Base-by-base conservation (phyloP, 2,888 invertebrate species). In the Drosophila trichaetosa region DNA sequence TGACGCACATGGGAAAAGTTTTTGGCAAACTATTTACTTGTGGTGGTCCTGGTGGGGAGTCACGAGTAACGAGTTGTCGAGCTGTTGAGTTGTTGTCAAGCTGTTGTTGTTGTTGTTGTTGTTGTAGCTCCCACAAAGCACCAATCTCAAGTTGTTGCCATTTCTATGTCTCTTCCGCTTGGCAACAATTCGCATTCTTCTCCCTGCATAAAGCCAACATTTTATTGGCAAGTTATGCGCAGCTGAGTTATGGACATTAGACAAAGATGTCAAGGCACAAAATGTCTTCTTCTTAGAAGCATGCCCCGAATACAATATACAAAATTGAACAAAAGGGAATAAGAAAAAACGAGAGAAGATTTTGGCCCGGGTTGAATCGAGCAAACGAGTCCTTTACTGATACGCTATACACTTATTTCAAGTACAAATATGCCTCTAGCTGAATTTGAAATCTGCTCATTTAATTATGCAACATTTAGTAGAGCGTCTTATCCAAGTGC, bases 1-100 rank as follows among this genome's bases (percentile, higher is more conserved):
- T 75, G 80, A 78, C 64, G 71, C 78, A 71, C 62, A 65, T 51
- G 49, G 34, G 16, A 51, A 59, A 79, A 80, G 61, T 79, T 80
- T 59, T 62, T 71, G 78, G 56, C 76, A 68, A 78, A 78, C 78
- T 71, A 75, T 67, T 75, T 60, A 11, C 61, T 63, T 70, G 40
- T 66, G 21, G 51, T 64, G 70, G 54, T 24, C 24, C 24, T 46
- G 46, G 46, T 24, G 16, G 46, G 7, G 16, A 46, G 36, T 36
- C 6, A 36, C 73, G 8, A 34, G 64, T 64, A 79, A 69, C 69
- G 69, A 74, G 65, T 66, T 49, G 63, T 61, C 49, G 53, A 27
- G 49, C 18, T 27, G 24, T 18, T 10, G 27, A 42, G 42, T 42
- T 42, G 49, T 27, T 27, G 27, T 49, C 48, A 1, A 16, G 48